These are phyloP conservation scores for Heterohyrax brucei DNA, from an alignment of 2,797 vertebrate genomes.

Conservation along the genomic window DNA sequence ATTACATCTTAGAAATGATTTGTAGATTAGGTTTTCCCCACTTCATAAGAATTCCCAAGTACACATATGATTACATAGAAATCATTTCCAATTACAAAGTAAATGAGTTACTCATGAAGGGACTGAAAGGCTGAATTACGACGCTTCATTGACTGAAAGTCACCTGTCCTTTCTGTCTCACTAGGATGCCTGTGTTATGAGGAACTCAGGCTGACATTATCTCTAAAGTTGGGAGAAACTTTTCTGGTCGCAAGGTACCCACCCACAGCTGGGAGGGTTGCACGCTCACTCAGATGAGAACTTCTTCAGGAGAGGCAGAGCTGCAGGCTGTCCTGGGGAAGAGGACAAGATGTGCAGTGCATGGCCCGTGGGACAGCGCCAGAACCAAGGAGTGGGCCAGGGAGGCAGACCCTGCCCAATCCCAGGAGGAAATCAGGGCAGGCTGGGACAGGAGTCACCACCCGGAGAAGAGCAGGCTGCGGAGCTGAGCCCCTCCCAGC, in stretches of 20 bases:
- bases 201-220: not conserved
- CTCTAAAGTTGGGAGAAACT: not conserved
- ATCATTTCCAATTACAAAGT: not conserved
- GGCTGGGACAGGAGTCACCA: accelerated
- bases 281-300: not conserved
- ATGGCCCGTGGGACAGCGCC: not conserved
- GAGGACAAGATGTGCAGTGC: not conserved
- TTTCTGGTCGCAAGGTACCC: not conserved
- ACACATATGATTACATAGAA: not conserved
- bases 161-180: accelerated
- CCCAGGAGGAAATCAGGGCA: not conserved
- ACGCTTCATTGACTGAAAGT: not conserved
- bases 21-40: constrained; percentile 21
- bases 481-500: not conserved
- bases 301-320: not conserved
- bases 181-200: not conserved
- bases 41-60: constrained; percentile 46
- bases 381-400: not conserved
- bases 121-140: not conserved
- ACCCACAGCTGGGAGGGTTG: not conserved
- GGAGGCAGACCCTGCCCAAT: not conserved
- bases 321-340: not conserved
- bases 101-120: not conserved
- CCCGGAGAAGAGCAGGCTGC: not conserved
- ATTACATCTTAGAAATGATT: constrained; percentile 48